Percentiles rank a stretch among this genome's conserved stretches.
phyloP scores from a whole-genome alignment of 2,797 vertebrate species.

The Typhlichthys subterraneus region DNA sequence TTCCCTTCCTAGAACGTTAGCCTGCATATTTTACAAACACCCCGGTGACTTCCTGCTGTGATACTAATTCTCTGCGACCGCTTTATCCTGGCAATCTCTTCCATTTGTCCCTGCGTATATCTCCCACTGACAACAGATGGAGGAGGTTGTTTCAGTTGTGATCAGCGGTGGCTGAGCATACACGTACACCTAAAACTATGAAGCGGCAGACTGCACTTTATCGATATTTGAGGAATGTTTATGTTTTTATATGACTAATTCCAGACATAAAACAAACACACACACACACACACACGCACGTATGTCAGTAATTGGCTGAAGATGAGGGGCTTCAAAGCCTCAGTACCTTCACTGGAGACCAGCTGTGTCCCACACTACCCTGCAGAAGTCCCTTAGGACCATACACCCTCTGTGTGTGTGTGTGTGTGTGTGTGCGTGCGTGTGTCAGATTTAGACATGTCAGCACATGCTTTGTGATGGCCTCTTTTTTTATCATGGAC shows the following conservation, averaged over 20 bases:
- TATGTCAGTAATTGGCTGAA: slow-evolving; percentile 40
- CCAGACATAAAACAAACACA: slow-evolving; percentile 3
- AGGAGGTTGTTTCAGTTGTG: slow-evolving; percentile 63
- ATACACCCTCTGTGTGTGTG: slow-evolving; percentile 33
- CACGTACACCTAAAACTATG: not conserved
- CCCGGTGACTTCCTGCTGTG: slow-evolving; percentile 54
- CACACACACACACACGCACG: slow-evolving; percentile 8
- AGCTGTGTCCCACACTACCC: slow-evolving; percentile 60
- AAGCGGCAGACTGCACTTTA: no score
- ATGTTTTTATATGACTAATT: no score
- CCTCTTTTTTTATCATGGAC: slow-evolving; percentile 62
- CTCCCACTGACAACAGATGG: slow-evolving; percentile 61
- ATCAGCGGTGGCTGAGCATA: slow-evolving; percentile 32
- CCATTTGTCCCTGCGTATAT: slow-evolving; percentile 68
- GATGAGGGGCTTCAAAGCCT: slow-evolving; percentile 46
- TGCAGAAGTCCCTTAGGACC: slow-evolving; percentile 63
- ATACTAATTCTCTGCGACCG: slow-evolving; percentile 65
- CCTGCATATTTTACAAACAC: slow-evolving; percentile 69
- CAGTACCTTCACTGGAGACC: slow-evolving; percentile 58
- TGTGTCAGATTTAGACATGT: slow-evolving; percentile 65
- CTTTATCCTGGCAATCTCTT: slow-evolving; percentile 75
- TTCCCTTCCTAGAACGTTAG: slow-evolving; percentile 19
- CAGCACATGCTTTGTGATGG: slow-evolving; percentile 55
- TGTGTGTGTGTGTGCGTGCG: slow-evolving; percentile 21
- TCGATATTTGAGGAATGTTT: no score